Evolutionary conservation across 2,888 invertebrate species (phyloP).

Genomic region (Abscondita cerata): DNA sequence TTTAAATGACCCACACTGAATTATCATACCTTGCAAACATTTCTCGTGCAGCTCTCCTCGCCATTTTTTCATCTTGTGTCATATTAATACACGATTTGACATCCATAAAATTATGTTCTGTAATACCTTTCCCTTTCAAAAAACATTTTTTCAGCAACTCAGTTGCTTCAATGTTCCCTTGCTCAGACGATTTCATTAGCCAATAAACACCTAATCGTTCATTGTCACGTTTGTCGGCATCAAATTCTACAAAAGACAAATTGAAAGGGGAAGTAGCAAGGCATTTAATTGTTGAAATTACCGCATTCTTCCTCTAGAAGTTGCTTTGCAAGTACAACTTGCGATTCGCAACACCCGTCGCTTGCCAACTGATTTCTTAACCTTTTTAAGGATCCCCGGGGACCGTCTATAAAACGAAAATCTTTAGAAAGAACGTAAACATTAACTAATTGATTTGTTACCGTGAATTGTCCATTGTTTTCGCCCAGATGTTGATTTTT

Average conservation of each 20-base stretch:
- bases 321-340: slow-evolving; percentile 85
- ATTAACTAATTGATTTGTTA: slow-evolving; percentile 56
- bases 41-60: slow-evolving; percentile 85
- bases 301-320: slow-evolving; percentile 81
- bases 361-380: slow-evolving; percentile 79
- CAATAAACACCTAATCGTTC: slow-evolving; percentile 86
- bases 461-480: slow-evolving; percentile 81
- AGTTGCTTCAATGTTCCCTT: slow-evolving; percentile 89
- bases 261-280: too few relatives aligned
- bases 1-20: not conserved
- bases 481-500: slow-evolving; percentile 67
- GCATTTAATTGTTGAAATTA: too few relatives aligned
- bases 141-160: slow-evolving; percentile 78
- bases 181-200: slow-evolving; percentile 92
- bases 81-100: slow-evolving; percentile 82
- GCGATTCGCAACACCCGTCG: slow-evolving; percentile 89
- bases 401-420: slow-evolving; percentile 65
- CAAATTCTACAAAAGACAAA: slow-evolving; percentile 63
- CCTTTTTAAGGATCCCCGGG: slow-evolving; percentile 69
- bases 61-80: slow-evolving; percentile 85
- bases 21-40: slow-evolving; percentile 77
- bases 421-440: too few relatives aligned
- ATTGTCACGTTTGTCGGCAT: slow-evolving; percentile 75
- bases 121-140: slow-evolving; percentile 75
- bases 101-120: slow-evolving; percentile 75